A percentile compares a stretch with the other conserved stretches of the same genome.
phyloP scores from a whole-genome alignment of 2,797 vertebrate genomes.

The Tinamus major region DNA sequence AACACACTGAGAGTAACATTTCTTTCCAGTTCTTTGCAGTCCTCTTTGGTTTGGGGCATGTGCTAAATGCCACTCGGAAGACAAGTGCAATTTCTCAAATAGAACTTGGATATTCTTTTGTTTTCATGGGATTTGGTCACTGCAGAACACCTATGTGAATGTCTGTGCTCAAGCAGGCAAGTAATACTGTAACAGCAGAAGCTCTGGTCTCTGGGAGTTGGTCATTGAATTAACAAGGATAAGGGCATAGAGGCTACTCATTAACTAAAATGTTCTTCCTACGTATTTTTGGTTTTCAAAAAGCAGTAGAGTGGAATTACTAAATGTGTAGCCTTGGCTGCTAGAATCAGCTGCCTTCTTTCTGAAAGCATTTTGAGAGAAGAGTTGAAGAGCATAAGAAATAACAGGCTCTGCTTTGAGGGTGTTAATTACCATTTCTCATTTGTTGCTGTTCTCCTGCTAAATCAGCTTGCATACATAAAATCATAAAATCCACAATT shows the following conservation, averaged over 20 bases:
- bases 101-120: neutral
- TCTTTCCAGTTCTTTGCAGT: neutral
- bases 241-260: conserved; percentile 51
- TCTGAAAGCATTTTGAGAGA: conserved; percentile 59
- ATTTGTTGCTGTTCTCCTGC: conserved; percentile 70
- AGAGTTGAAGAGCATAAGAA: conserved; percentile 61
- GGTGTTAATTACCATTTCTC: conserved; percentile 73
- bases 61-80: neutral
- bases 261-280: conserved; percentile 66
- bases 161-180: neutral
- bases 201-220: neutral
- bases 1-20: neutral
- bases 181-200: neutral
- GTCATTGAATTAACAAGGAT: conserved; percentile 44
- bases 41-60: neutral
- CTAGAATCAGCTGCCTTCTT: conserved; percentile 71
- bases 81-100: neutral
- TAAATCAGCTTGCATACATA: conserved; percentile 71
- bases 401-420: conserved; percentile 54
- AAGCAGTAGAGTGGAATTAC: conserved; percentile 55
- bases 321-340: conserved; percentile 58
- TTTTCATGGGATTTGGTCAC: neutral
- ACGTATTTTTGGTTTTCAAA: conserved; percentile 66
- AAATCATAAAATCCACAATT: conserved; percentile 61
- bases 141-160: neutral